These are phyloP conservation scores for Ranitomeya variabilis DNA, from an alignment of 2,113 vertebrate genomes.

Conservation along the genomic window DNA sequence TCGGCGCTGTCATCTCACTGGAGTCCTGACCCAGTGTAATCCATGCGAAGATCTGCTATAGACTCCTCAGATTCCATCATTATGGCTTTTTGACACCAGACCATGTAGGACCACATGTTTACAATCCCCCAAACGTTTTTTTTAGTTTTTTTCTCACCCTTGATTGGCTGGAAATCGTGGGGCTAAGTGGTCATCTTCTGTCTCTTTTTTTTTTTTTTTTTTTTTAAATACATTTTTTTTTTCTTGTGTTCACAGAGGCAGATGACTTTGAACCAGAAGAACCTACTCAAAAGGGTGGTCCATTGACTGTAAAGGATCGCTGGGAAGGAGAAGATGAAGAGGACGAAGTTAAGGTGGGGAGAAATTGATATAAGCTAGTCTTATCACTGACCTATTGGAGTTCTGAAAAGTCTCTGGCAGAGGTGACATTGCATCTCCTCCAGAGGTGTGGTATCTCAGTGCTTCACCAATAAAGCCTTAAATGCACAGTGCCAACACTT, in stretches of 20 bases:
- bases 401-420: too few species aligned
- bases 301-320: constrained; percentile 72
- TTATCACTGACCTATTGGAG: neutral
- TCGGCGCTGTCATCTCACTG: neutral
- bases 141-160: too few species aligned
- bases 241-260: constrained; percentile 74
- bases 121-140: too few species aligned
- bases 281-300: constrained; percentile 66
- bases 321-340: constrained; percentile 94
- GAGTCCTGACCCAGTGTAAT: neutral
- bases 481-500: too few species aligned
- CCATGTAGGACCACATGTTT: too few species aligned
- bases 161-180: too few species aligned
- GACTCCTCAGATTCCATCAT: neutral
- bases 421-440: too few species aligned
- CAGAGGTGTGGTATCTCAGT: too few species aligned
- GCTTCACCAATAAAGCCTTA: too few species aligned
- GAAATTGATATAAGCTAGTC: neutral
- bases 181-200: neutral
- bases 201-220: constrained; percentile 28
- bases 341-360: constrained; percentile 85
- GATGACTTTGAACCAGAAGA: constrained; percentile 84
- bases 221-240: constrained; percentile 53
- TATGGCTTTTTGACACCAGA: neutral
- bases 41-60: neutral